Base-by-base conservation (phyloP, 1,140 invertebrate species). In the Parasteatoda tepidariorum region DNA sequence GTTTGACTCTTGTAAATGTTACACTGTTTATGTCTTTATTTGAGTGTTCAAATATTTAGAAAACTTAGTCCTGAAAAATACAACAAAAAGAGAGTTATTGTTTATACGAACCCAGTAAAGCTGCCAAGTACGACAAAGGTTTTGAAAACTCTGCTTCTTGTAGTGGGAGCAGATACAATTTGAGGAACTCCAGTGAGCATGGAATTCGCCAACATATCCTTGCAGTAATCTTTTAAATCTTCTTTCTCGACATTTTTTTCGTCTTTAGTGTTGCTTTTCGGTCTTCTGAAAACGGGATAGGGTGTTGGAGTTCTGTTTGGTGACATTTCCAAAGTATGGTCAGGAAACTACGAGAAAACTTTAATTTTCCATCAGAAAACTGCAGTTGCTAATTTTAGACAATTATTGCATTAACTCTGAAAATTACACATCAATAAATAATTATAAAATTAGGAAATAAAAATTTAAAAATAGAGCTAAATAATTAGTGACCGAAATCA, bases 111-210 rank as follows among this genome's bases (percentile, higher is more conserved):
- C 78, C 78, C 78, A 3, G 78, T 82, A 38, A 84, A 73, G 22
- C 84, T 76, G 62, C 75, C 66, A 0, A 84, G n/a, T 0, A 84
- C 41, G 4, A 84, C 84, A 24, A 81, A 55, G 5, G 74, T 79
- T 67, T 84, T 84, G 57, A 84, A 84, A 22, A 84, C 34, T 34
- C 75, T 73, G 30, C 84, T 84, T 0, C 59, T 28, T 3, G 28
- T 38, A 2, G 74, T 74, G 26, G 67, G 74, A 26, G 75, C 75
- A 0, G 75, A 24, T 2, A 79, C 84, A 2, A 84, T 84, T 13
- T 84, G 84, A 0, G 84, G 84, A 3, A 84, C 68, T 18, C 84
- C 84, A 2, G 84, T 84, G 22, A 84, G 22, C 48, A 84, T 79
- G 31, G 84, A 84, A 13, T 82, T 84, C 28, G 61, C 41, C 15